phyloP scores from a whole-genome alignment of 2,797 vertebrate genomes.

The Spheniscus humboldti region DNA sequence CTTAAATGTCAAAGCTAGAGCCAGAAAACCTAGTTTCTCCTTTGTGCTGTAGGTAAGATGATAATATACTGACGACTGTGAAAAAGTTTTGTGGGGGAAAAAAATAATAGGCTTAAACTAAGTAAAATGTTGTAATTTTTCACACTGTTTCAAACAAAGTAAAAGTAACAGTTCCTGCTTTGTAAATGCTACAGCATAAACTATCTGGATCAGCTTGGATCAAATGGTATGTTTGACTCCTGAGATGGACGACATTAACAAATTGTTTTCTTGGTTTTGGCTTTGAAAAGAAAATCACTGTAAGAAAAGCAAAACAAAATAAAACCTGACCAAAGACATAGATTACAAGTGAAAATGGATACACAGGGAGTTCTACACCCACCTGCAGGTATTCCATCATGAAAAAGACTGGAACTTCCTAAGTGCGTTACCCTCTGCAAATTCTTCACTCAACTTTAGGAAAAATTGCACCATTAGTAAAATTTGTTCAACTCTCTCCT shows the following conservation, averaged over 20 bases:
- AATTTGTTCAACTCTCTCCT: background rate
- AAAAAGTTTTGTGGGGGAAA: fast-evolving
- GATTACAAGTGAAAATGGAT: background rate
- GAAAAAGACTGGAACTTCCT: background rate
- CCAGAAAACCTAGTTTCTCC: background rate
- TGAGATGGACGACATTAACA: background rate
- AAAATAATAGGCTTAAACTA: background rate
- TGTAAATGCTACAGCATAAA: background rate
- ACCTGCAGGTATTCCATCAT: background rate
- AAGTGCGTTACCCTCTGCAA: background rate
- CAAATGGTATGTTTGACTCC: background rate
- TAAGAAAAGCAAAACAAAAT: background rate
- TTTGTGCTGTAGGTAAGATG: background rate
- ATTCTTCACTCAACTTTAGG: background rate
- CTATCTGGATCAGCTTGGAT: background rate
- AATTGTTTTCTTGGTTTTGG: background rate
- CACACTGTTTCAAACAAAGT: background rate
- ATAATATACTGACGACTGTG: background rate
- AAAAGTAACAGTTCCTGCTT: background rate
- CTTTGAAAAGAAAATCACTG: background rate
- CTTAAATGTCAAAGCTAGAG: background rate
- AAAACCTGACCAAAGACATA: background rate
- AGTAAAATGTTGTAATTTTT: background rate
- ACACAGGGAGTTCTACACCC: background rate
- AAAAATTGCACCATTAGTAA: background rate